Percentiles rank a stretch among this genome's conserved stretches.
These are phyloP conservation scores for Thymelicus sylvestris DNA, from an alignment of 2,888 invertebrate genomes.

Conservation along the genomic window DNA sequence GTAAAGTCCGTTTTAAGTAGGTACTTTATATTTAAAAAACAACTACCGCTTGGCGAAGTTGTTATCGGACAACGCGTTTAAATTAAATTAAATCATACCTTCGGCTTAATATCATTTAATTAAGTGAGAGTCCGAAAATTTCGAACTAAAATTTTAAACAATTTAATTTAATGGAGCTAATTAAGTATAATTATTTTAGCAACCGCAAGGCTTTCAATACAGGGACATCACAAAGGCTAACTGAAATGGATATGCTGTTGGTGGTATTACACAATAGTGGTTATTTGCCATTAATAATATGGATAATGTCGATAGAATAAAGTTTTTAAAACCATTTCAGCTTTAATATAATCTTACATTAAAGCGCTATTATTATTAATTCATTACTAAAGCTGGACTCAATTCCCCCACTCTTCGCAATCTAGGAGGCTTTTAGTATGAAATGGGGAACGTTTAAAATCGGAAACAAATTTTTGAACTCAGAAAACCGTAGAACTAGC, in stretches of 20 bases:
- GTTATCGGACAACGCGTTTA: not conserved
- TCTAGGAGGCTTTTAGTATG: too few relatives aligned
- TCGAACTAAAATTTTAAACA: not conserved
- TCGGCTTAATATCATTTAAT: not conserved
- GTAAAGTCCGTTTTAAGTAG: too few relatives aligned
- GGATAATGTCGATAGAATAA: too few relatives aligned
- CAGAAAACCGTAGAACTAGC: too few relatives aligned
- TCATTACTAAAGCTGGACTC: too few relatives aligned
- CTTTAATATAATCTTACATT: too few relatives aligned
- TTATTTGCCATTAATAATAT: not conserved
- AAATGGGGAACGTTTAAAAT: too few relatives aligned
- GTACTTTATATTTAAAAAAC: too few relatives aligned
- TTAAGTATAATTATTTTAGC: slow-evolving; percentile 20
- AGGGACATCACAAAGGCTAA: slow-evolving; percentile 4
- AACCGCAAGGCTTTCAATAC: slow-evolving; percentile 27
- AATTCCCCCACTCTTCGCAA: too few relatives aligned
- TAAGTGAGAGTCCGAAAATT: not conserved
- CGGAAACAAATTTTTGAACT: too few relatives aligned
- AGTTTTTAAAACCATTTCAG: too few relatives aligned
- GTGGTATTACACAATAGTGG: not conserved
- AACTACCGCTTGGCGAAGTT: not conserved
- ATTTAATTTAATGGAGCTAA: slow-evolving; percentile 11
- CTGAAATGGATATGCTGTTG: slow-evolving; percentile 11
- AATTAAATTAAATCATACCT: not conserved
- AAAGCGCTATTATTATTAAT: too few relatives aligned